phyloP scores from a whole-genome alignment of 2,797 vertebrate genomes.

The Enteromius trimaculatus region DNA sequence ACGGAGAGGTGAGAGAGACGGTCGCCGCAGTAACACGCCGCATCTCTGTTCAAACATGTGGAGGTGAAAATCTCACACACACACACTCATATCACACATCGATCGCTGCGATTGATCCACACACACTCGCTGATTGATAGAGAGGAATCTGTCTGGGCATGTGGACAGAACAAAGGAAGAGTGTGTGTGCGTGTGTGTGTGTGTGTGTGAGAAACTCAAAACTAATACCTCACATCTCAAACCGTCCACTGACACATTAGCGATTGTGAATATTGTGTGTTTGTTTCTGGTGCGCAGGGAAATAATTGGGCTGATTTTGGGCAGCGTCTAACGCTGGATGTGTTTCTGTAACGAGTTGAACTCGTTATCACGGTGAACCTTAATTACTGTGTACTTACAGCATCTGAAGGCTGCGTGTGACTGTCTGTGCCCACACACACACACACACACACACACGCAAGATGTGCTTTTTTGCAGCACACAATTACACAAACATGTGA shows the following conservation, averaged over 20 bases:
- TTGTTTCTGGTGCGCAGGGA: not conserved
- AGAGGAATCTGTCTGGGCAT: conserved; percentile 45
- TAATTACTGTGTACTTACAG: conserved; percentile 41
- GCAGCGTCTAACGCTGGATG: conserved; percentile 29
- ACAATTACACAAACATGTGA: conserved; percentile 39
- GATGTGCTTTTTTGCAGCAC: conserved; percentile 38
- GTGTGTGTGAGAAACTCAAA: not conserved
- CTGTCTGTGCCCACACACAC: conserved; percentile 10
- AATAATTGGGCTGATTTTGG: conserved; percentile 35
- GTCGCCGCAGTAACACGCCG: conserved; percentile 21
- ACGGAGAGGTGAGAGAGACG: conserved; percentile 32
- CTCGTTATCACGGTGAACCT: conserved; percentile 37
- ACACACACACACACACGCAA: conserved; percentile 33
- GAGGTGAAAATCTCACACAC: conserved; percentile 51
- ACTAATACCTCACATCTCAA: not conserved
- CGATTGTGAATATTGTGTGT: conserved; percentile 15
- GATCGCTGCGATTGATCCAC: conserved; percentile 54
- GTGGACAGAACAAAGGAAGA: conserved; percentile 17
- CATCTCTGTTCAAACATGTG: conserved; percentile 46
- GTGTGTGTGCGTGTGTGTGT: not conserved
- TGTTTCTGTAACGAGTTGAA: conserved; percentile 43
- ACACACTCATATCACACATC: conserved; percentile 37
- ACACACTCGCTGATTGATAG: conserved; percentile 51
- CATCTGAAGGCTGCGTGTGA: conserved; percentile 26
- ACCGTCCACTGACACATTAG: conserved; percentile 6